These are phyloP conservation scores for Polymixis lichenea DNA, from an alignment of 2,888 invertebrate genomes.

Conservation along the genomic window DNA sequence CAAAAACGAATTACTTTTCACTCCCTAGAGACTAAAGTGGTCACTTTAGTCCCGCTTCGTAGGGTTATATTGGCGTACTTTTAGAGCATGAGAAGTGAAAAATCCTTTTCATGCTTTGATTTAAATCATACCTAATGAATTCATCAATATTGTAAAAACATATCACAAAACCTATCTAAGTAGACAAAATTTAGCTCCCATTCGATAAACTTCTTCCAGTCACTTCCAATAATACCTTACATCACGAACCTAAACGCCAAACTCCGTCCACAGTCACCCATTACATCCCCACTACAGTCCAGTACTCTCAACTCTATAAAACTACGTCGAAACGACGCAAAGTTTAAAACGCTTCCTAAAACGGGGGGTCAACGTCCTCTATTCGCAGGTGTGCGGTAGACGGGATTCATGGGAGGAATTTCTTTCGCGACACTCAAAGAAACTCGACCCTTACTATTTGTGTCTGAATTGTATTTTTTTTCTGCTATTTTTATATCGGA, in stretches of 20 bases:
- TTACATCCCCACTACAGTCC: conserved; percentile 12
- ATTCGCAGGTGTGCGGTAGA: conserved; percentile 71
- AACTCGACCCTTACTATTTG: conserved; percentile 68
- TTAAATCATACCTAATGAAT: neutral
- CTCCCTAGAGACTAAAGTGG: too few relatives aligned
- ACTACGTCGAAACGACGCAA: conserved; percentile 43
- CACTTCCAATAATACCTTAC: neutral
- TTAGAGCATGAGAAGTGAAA: too few relatives aligned
- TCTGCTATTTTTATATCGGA: neutral
- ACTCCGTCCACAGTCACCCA: neutral
- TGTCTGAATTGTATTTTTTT: neutral
- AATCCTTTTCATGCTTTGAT: too few relatives aligned
- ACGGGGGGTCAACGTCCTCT: conserved; percentile 63
- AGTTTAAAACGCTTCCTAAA: conserved; percentile 67
- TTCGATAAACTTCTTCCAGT: neutral
- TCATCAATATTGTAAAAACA: neutral
- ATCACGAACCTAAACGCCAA: neutral
- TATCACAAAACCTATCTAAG: neutral
- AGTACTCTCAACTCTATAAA: conserved; percentile 34
- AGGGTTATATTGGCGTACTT: too few relatives aligned
- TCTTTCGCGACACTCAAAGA: conserved; percentile 72
- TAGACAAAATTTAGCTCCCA: neutral
- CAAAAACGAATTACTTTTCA: too few relatives aligned
- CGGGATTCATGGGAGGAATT: conserved; percentile 71
- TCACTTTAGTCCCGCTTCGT: neutral